phyloP scores from a whole-genome alignment of 1,140 invertebrate genomes.

The Mycetomoellerius zeteki region DNA sequence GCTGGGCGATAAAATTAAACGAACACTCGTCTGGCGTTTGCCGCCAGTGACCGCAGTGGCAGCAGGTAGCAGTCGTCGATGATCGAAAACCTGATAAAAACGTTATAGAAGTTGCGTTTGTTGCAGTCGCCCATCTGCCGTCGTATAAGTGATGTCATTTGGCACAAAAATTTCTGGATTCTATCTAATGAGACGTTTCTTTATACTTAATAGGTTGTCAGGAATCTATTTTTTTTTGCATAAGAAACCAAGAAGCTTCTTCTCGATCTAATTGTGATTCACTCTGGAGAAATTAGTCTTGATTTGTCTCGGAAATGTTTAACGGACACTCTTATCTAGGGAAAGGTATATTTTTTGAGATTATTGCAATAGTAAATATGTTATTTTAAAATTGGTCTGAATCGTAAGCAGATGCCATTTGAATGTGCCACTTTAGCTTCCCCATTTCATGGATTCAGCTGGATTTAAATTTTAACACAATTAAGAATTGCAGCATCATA shows the following conservation, averaged over 20 bases:
- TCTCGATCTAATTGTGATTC: constrained; percentile 33
- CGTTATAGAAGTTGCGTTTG: constrained; percentile 55
- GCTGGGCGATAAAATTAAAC: constrained; percentile 68
- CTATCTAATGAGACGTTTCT: constrained; percentile 56
- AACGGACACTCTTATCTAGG: not conserved
- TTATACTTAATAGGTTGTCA: constrained; percentile 44
- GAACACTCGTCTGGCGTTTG: constrained; percentile 52
- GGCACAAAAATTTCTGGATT: constrained; percentile 43
- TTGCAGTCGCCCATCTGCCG: constrained; percentile 59
- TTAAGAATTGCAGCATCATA: not conserved
- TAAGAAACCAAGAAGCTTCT: not conserved
- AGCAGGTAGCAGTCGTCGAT: constrained; percentile 68
- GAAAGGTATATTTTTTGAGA: constrained; percentile 48
- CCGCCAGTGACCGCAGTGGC: constrained; percentile 1
- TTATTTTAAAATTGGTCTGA: constrained; percentile 25
- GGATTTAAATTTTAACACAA: not conserved
- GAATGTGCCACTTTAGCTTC: not conserved
- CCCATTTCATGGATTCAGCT: not conserved
- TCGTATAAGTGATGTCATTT: constrained; percentile 58
- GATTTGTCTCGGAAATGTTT: constrained; percentile 1
- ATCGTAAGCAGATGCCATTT: not conserved
- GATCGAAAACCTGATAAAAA: constrained; percentile 72
- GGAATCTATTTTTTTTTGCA: constrained; percentile 28
- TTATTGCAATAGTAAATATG: not conserved
- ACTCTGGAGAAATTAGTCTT: constrained; percentile 23